phyloP scores from a whole-genome alignment of 2,888 invertebrate species.

The Amiota communis region DNA sequence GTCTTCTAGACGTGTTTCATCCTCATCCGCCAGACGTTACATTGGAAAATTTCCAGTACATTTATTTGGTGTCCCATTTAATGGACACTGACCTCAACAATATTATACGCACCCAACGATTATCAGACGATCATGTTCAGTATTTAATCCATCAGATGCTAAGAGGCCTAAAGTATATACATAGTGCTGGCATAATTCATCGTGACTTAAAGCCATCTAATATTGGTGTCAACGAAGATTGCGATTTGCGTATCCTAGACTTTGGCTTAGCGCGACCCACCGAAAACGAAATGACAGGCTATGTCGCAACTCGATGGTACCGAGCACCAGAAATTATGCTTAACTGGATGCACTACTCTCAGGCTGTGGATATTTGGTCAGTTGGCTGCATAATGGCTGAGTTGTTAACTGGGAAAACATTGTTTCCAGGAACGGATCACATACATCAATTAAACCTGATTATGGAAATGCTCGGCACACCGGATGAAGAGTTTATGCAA shows the following conservation, averaged over 20 bases:
- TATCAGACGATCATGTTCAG: slow-evolving; percentile 98
- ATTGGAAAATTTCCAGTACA: slow-evolving; percentile 91
- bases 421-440: slow-evolving; percentile 99
- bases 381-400: slow-evolving; percentile 99
- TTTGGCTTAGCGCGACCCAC: slow-evolving; percentile 98
- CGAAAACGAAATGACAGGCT: slow-evolving; percentile 99
- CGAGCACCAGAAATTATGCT: slow-evolving; percentile 99
- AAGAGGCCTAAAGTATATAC: slow-evolving; percentile 98
- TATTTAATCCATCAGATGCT: slow-evolving; percentile 99
- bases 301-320: slow-evolving; percentile 94
- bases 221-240: slow-evolving; percentile 99
- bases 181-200: slow-evolving; percentile 98
- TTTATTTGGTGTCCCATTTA: slow-evolving; percentile 96
- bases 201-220: slow-evolving; percentile 98
- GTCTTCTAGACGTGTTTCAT: slow-evolving; percentile 94
- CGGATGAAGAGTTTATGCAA: slow-evolving; percentile 92
- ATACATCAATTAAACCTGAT: slow-evolving; percentile 98
- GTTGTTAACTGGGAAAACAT: slow-evolving; percentile 90
- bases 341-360: slow-evolving; percentile 99
- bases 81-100: slow-evolving; percentile 99
- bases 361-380: slow-evolving; percentile 99
- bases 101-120: slow-evolving; percentile 95
- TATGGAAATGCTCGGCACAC: slow-evolving; percentile 97
- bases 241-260: slow-evolving; percentile 97
- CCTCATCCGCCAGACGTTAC: slow-evolving; percentile 80